Base-by-base conservation (phyloP, 1,140 invertebrate genomes). In the Drosophila simulans region DNA sequence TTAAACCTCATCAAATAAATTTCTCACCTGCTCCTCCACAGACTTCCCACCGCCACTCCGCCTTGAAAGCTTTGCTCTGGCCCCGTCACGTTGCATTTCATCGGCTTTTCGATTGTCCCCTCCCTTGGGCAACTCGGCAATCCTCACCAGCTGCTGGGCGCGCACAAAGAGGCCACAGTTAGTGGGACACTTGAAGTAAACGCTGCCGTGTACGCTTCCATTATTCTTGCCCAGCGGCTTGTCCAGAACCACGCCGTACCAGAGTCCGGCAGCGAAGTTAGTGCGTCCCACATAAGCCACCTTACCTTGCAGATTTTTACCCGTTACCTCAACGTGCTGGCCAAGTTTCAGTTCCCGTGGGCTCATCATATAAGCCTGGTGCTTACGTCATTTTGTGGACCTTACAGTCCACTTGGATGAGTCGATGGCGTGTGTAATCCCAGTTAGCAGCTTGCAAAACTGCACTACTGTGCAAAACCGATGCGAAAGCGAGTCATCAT, bases 181-280 rank as follows among this genome's bases (percentile, higher is more conserved):
- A 46, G 96, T 95, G 53, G 95, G 93, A 85, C 97, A 97, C 95
- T 96, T 93, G 92, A 98, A 98, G 93, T 98, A 98, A 17, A 94
- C 93, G 84, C 96, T 96, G 25, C 96, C 97, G 73, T 96, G 95
- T 15, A 98, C 94, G 55, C 95, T 95, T n/a, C 97, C 97, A 94
- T 98, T 98, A 88, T 98, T 98, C 92, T 97, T 98, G 27, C 97
- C 97, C 92, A 96, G 97, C 0, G 97, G 94, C 88, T 97, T 97
- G 91, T 98, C 97, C 51, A 98, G 93, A 73, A 97, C 95, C 3
- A 98, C 94, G 7, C 97, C 97, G 75, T 98, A 95, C 97, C 97
- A 98, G 93, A 97, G 97, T 40, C 97, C 97, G 58, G 94, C 92
- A 0, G 97, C 96, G 92, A 98, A 98, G 56, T 94, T 94, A 0